phyloP scores from a whole-genome alignment of 2,888 invertebrate genomes.

The Caenorhabditis wallacei region DNA sequence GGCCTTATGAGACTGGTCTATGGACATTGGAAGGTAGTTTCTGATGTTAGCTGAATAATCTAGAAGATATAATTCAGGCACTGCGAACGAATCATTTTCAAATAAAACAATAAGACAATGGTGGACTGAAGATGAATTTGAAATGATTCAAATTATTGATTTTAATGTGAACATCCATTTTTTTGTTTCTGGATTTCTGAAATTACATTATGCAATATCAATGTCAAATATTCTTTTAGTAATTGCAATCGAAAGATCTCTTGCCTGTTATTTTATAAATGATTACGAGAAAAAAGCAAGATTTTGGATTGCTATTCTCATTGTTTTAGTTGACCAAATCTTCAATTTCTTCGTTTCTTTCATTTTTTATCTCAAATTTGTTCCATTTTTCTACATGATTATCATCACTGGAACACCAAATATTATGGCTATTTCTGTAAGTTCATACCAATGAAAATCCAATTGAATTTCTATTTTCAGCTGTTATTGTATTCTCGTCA shows the following conservation, averaged over 20 bases:
- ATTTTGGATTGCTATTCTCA: constrained; percentile 16
- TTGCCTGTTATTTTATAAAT: constrained; percentile 45
- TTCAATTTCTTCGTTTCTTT: constrained; percentile 14
- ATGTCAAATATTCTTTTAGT: constrained; percentile 32
- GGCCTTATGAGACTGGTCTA: constrained; percentile 38
- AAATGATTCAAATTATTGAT: constrained; percentile 32
- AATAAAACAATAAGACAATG: constrained; percentile 26
- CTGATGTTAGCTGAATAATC: not conserved
- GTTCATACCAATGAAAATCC: not conserved
- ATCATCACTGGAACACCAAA: constrained; percentile 23
- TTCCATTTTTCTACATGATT: constrained; percentile 18
- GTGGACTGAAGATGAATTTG: constrained; percentile 17
- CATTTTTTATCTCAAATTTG: constrained; percentile 10
- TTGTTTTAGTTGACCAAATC: constrained; percentile 16
- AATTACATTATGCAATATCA: constrained; percentile 53
- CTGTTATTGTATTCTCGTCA: not conserved
- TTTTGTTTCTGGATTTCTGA: constrained; percentile 49
- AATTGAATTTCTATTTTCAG: constrained; percentile 17
- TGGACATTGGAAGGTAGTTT: constrained; percentile 14
- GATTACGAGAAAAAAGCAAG: constrained; percentile 45
- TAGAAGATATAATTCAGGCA: not conserved
- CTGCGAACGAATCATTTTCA: not conserved
- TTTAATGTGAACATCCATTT: not conserved
- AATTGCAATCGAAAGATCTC: constrained; percentile 34
- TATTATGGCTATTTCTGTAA: constrained; percentile 9